Conservation (phyloP, 2,113 vertebrate genomes). For the Xenus cinereus region DNA sequence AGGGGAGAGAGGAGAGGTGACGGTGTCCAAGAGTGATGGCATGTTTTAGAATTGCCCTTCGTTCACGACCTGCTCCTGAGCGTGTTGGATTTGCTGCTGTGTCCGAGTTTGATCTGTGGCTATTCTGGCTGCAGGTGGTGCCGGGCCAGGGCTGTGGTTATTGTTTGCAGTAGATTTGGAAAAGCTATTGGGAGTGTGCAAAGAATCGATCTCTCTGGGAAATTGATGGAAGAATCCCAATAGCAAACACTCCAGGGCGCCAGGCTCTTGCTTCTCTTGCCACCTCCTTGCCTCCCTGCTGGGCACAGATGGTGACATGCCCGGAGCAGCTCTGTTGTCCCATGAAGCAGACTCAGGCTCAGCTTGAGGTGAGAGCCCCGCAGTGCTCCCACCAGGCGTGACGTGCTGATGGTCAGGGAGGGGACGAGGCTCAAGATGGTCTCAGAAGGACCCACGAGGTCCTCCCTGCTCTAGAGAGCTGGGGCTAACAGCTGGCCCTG, state of each 20-base stretch:
- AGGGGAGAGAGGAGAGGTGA: background rate
- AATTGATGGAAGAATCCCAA: background rate
- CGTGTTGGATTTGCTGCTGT: background rate
- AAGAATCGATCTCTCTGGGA: background rate
- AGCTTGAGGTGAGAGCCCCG: background rate
- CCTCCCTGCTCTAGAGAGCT: background rate
- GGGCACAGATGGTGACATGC: rapidly evolving
- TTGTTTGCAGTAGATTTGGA: background rate
- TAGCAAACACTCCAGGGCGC: background rate
- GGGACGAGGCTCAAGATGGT: background rate
- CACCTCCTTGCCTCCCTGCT: background rate
- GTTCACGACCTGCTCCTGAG: background rate
- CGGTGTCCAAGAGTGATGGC: background rate
- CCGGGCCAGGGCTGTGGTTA: background rate
- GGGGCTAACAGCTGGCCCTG: background rate
- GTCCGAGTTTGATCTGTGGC: background rate
- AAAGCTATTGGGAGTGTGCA: rapidly evolving
- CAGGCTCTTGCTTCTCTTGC: background rate
- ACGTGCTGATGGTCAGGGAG: background rate
- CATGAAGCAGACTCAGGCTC: background rate
- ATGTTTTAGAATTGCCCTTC: background rate
- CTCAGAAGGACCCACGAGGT: too few species aligned
- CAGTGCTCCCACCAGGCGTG: background rate
- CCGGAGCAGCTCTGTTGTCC: rapidly evolving
- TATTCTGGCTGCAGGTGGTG: background rate